These are phyloP conservation scores for Myodes glareolus DNA, from an alignment of 2,113 vertebrate genomes.

Conservation along the genomic window DNA sequence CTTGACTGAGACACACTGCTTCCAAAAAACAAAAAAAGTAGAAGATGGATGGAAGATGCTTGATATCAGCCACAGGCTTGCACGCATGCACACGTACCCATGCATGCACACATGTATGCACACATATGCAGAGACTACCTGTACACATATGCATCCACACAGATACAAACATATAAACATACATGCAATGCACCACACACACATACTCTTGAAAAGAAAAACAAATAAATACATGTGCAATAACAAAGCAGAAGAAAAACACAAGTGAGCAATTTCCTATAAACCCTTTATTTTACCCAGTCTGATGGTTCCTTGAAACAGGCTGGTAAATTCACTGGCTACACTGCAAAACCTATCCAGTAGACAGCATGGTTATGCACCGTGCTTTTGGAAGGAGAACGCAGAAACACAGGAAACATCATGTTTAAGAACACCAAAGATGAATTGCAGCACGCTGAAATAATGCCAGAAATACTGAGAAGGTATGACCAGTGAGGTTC, in stretches of 20 bases:
- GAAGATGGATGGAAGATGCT: background rate
- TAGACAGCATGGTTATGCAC: background rate
- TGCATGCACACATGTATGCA: background rate
- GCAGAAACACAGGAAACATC: background rate
- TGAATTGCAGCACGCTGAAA: rapidly evolving
- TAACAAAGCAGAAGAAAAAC: background rate
- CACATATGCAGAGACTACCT: background rate
- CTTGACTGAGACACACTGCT: background rate
- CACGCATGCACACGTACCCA: too few relatives aligned
- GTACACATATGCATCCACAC: background rate
- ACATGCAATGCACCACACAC: background rate
- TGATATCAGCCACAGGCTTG: background rate
- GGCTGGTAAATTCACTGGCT: background rate
- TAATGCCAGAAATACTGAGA: rapidly evolving
- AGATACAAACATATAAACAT: background rate
- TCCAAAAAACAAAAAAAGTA: background rate
- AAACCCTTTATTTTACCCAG: background rate
- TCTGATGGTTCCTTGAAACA: background rate
- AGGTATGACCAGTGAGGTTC: background rate
- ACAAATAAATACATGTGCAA: background rate
- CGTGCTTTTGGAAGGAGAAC: background rate
- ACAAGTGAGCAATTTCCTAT: background rate
- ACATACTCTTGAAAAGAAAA: background rate
- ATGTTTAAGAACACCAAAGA: background rate
- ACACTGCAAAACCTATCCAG: background rate